Conservation (phyloP, 2,113 vertebrate species). For the Indicator indicator region DNA sequence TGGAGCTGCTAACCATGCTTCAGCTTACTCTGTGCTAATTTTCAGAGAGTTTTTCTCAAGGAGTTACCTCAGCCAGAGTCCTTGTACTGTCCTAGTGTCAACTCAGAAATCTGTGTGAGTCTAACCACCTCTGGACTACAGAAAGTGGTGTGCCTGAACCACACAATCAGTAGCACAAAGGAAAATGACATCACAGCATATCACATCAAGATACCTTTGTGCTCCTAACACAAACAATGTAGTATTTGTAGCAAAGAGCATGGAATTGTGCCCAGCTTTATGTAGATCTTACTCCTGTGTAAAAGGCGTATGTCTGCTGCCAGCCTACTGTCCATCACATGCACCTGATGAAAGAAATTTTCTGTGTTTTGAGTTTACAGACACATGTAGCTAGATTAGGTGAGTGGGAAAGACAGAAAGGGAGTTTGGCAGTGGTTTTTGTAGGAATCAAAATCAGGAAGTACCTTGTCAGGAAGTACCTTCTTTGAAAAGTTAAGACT, state of each 20-base stretch:
- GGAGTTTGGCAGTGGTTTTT: neutral
- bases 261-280: neutral
- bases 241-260: neutral
- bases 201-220: constrained; percentile 36
- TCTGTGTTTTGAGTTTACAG: neutral
- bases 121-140: neutral
- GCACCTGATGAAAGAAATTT: neutral
- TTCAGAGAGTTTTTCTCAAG: neutral
- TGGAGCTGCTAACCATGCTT: neutral
- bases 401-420: neutral
- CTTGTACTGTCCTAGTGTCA: neutral
- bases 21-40: neutral
- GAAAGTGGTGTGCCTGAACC: neutral
- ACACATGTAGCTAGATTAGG: rapidly evolving
- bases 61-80: neutral
- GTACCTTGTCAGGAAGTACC: neutral
- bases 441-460: neutral
- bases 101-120: neutral
- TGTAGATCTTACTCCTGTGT: too few species aligned
- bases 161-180: rapidly evolving
- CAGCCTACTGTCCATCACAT: neutral
- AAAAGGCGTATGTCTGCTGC: rapidly evolving
- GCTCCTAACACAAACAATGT: neutral
- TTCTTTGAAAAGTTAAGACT: neutral
- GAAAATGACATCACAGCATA: constrained; percentile 7